Percentiles rank a stretch among this genome's conserved stretches.
These are phyloP conservation scores for Protonibea diacanthus DNA, from an alignment of 2,797 vertebrate species.

Conservation along the genomic window DNA sequence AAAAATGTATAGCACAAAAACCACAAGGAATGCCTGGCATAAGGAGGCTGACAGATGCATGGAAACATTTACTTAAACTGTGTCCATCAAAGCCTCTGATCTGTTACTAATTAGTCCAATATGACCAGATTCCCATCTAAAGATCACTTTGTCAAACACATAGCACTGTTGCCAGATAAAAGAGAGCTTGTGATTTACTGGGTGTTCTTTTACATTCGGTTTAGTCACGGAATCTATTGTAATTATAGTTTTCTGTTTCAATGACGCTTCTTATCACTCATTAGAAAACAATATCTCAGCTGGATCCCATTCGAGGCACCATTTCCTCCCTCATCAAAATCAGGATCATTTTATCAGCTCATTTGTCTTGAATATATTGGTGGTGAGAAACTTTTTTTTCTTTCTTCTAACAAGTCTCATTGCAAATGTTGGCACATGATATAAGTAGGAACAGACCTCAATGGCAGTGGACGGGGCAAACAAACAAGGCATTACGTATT, in stretches of 20 bases:
- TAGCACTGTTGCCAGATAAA: constrained; percentile 58
- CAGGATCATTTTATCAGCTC: constrained; percentile 13
- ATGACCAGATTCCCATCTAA: constrained; percentile 67
- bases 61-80: constrained; percentile 84
- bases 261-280: constrained; percentile 40
- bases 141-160: constrained; percentile 68
- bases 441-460: background rate
- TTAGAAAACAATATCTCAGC: constrained; percentile 43
- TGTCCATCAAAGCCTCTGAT: constrained; percentile 83
- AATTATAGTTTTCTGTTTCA: constrained; percentile 46
- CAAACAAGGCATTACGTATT: background rate
- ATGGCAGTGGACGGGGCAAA: background rate
- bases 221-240: constrained; percentile 39
- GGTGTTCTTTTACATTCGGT: constrained; percentile 65
- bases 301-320: constrained; percentile 13
- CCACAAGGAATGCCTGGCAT: constrained; percentile 77
- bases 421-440: background rate
- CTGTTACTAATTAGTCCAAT: constrained; percentile 84
- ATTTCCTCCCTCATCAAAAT: constrained; percentile 19
- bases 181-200: constrained; percentile 64
- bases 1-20: constrained; percentile 73
- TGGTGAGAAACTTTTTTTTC: background rate
- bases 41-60: constrained; percentile 77
- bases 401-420: background rate
- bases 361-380: constrained; percentile 11